Base-by-base conservation (phyloP, 2,888 invertebrate species). In the Ormyrus nitidulus region DNA sequence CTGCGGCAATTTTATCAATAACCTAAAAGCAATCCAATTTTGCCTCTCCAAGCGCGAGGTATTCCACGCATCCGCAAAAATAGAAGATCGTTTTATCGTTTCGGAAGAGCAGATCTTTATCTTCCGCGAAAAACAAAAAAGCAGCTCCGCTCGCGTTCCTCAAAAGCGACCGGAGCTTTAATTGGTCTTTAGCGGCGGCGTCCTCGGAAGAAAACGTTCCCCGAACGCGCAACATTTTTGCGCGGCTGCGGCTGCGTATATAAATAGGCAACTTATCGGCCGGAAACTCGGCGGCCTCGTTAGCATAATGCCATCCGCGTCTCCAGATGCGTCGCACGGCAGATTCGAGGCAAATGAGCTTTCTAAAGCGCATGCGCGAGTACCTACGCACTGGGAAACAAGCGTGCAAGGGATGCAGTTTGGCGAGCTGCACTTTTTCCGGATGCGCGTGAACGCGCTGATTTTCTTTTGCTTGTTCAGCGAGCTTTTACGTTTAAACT, bases 261-360 rank as follows among this genome's bases (percentile, higher is more conserved):
- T 76, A 76, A 76, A 76, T 76, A 76, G 68, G 44, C 59, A 46
- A 76, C 34, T 76, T 74, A 74, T 74, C 59, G 69, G 34, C 48
- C 11, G n/a, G 9, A 2, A 58, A 13, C 54, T 13, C 61, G 58
- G 75, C 46, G 68, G 68, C 34, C 76, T 76, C 68, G 76, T 76
- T 76, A 76, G 76, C 76, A 76, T 76, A 76, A 77, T 62, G 56
- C 76, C 70, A 10, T 19, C 58, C 65, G 9, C 6, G 49, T 5
- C 65, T 65, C 65, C 48, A 6, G 49, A 48, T 56, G 19, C 58
- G 48, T 3, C 58, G 19, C 13, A 51, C 8, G 51, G n/a, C 53
- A 53, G 48, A 70, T 70, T 58, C 58, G 58, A 46, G 46, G 74
- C 65, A 74, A 74, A 74, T 74, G 74, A 74, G 74, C 74, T 74